Evolutionary conservation across 2,888 invertebrate genomes (phyloP).

Genomic region (Epiblema foenella): DNA sequence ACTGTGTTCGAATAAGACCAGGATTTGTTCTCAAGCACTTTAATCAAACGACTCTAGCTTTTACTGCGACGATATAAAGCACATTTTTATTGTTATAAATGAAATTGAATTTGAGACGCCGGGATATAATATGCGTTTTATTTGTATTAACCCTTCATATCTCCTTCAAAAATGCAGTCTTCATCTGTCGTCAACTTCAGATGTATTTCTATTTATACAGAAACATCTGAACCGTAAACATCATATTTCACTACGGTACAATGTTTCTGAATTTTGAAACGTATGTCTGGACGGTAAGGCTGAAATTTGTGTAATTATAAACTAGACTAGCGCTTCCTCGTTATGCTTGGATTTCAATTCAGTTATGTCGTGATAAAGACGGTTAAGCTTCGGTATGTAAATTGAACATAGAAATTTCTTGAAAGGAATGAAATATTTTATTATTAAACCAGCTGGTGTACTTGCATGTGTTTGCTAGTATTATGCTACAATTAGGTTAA

Average conservation of each 20-base stretch:
- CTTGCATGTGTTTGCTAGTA: not conserved
- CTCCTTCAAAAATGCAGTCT: not conserved
- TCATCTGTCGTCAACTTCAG: not conserved
- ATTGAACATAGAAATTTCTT: not conserved
- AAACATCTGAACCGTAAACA: not conserved
- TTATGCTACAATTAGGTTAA: no score
- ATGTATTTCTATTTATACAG: not conserved
- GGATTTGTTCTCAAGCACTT: slow-evolving; percentile 8
- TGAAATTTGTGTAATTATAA: not conserved
- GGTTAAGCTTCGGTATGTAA: not conserved
- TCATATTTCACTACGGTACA: not conserved
- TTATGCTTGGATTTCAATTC: not conserved
- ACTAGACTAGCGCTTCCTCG: not conserved
- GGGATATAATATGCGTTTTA: not conserved
- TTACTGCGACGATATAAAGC: not conserved
- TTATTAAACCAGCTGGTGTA: not conserved
- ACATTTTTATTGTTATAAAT: not conserved
- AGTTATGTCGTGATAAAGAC: not conserved
- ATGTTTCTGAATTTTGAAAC: not conserved
- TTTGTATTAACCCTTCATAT: slow-evolving; percentile 12
- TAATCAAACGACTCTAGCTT: not conserved
- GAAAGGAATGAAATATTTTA: not conserved
- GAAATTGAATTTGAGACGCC: not conserved
- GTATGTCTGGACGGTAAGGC: not conserved
- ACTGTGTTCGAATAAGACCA: not conserved